Conservation (phyloP, 2,888 invertebrate species). For the Mesochorus sp. region DNA sequence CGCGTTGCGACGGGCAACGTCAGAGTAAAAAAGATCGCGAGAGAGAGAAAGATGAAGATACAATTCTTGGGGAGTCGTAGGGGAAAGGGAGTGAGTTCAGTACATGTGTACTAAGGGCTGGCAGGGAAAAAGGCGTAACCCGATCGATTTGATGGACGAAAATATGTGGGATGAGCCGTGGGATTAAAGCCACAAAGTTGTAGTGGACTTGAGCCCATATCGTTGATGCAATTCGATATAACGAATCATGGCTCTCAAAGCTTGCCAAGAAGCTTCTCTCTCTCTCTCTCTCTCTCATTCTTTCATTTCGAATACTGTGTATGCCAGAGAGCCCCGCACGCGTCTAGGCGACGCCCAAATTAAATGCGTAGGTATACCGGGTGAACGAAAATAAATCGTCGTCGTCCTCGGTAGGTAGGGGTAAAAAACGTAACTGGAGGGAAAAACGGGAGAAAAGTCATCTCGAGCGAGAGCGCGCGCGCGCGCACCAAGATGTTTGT, state of each 20-base stretch:
- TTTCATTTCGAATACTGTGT: slow-evolving; percentile 27
- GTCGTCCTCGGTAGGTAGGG: slow-evolving; percentile 69
- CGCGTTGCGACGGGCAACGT: slow-evolving; percentile 17
- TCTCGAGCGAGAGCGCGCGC: slow-evolving; percentile 22
- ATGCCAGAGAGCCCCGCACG: slow-evolving; percentile 62
- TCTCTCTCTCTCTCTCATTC: slow-evolving; percentile 10
- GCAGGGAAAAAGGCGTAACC: not conserved
- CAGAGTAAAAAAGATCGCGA: slow-evolving; percentile 14
- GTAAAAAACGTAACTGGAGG: slow-evolving; percentile 51
- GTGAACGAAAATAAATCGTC: slow-evolving; percentile 72
- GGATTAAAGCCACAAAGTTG: too few species aligned
- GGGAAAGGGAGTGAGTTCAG: not conserved
- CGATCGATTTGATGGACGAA: too few species aligned
- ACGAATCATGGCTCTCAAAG: slow-evolving; percentile 20
- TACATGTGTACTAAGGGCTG: not conserved
- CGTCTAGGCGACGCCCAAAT: slow-evolving; percentile 72
- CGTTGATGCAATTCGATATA: slow-evolving; percentile 4
- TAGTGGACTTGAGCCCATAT: slow-evolving; percentile 9
- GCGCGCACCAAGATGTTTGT: too few species aligned
- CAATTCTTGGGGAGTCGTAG: not conserved
- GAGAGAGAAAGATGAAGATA: not conserved
- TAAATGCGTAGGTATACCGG: slow-evolving; percentile 72
- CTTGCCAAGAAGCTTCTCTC: slow-evolving; percentile 60
- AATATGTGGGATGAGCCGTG: too few species aligned
- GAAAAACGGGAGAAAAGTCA: slow-evolving; percentile 23